These are phyloP conservation scores for Cyanoliseus patagonus DNA, from an alignment of 2,113 vertebrate genomes.

Conservation along the genomic window DNA sequence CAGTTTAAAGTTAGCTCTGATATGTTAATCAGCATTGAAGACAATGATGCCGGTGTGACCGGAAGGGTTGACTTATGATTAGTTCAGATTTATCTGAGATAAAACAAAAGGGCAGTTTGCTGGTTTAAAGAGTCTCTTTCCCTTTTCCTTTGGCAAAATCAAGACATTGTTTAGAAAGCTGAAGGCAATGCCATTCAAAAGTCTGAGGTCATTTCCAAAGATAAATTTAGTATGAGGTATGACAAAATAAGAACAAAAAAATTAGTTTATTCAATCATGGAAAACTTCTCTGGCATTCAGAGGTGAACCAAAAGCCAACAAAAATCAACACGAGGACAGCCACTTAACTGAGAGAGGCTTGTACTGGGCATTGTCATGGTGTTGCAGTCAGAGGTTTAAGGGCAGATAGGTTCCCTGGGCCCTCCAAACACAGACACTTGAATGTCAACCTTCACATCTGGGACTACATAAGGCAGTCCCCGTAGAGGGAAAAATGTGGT, in stretches of 20 bases:
- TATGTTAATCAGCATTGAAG: conserved; percentile 71
- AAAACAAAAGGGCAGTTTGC: conserved; percentile 71
- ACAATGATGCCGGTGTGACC: conserved; percentile 72
- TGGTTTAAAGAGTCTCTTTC: conserved; percentile 71
- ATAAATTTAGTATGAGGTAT: not conserved
- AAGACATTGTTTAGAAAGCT: conserved; percentile 70
- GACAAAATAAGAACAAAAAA: not conserved
- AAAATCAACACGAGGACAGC: not conserved
- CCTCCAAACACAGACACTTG: not conserved
- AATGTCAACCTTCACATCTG: not conserved
- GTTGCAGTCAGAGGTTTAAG: not conserved
- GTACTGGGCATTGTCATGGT: accelerated
- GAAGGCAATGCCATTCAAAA: conserved; percentile 51
- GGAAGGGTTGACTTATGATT: conserved; percentile 71
- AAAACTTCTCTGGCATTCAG: not conserved
- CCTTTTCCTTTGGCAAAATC: conserved; percentile 72
- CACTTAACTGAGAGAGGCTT: not conserved
- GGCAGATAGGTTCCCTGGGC: too few relatives aligned
- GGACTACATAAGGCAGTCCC: not conserved
- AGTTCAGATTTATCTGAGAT: conserved; percentile 69
- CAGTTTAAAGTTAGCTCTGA: conserved; percentile 72
- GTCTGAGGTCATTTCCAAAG: conserved; percentile 70
- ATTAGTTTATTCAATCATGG: not conserved
- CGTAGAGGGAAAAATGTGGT: not conserved
- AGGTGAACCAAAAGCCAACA: not conserved